Evolutionary conservation across 2,888 invertebrate species (phyloP), one percentile per base, ranked within the genome.

Genomic region (Apamea sordens): DNA sequence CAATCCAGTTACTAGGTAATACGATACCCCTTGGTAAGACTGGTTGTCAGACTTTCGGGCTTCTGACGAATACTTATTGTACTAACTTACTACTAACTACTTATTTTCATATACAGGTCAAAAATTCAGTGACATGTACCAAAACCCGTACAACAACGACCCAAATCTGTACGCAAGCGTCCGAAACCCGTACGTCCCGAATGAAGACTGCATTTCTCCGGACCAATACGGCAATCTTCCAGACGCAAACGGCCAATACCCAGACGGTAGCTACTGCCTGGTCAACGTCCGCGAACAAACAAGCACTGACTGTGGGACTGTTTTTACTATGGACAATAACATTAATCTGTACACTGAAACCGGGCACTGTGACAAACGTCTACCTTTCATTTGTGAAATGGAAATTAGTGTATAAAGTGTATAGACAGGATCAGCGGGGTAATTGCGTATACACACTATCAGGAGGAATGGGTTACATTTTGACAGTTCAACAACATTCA

Each of bases 301-400:
- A 47, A 32, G 15, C 18, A 0, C n/a, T 11, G 18, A 64, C 18
- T 79, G 79, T 74, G 90, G 90, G 21, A 28, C 77, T 21, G 28
- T 64, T 10, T 0, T 0, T 32, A 7, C 28, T 18, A 1, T n/a
- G 1, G 1, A 7, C 4, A 15, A 0, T 32, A 8, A 3, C 18
- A n/a, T n/a, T n/a, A 0, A 3, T 8, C 0, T 84, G 0, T 74
- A 68, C 10, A 77, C 86, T 10, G n/a, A 32, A 0, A 63, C 50
- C 0, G 5, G 3, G 0, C 13, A 61, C 0, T 92, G 92, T 73
- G 64, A 68, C 8, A 13, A 18, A 0, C 1, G 5, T 8, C 24
- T 86, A 10, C 87, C 89, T 0, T 90, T 90, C n/a, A 88, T 90
- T 73, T 90, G 90, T 80, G 86, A 91, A 79, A 90, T 90, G 86